These are phyloP conservation scores for Girardia tigrina DNA, from an alignment of 2,888 invertebrate species.

Conservation along the genomic window DNA sequence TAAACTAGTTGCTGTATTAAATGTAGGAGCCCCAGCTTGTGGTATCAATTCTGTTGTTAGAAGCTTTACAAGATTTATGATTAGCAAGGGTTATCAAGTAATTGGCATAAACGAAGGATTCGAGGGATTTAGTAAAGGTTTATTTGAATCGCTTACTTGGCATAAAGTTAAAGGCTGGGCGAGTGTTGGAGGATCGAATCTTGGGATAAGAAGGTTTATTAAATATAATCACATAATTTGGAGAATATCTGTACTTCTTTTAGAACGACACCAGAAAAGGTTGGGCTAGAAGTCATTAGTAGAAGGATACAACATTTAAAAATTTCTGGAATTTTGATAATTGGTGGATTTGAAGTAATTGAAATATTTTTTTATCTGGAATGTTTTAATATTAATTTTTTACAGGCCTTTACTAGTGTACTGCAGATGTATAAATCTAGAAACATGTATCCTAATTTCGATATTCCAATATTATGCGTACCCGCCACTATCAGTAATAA, in stretches of 20 bases:
- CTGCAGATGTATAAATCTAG: conserved; percentile 64
- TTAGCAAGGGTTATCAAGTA: conserved; percentile 82
- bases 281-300: conserved; percentile 63
- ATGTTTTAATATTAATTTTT: neutral
- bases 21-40: conserved; percentile 93
- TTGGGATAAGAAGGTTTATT: conserved; percentile 71
- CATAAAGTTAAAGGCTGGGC: conserved; percentile 92
- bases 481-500: conserved; percentile 98
- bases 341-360: conserved; percentile 74
- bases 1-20: conserved; percentile 67
- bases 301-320: conserved; percentile 70
- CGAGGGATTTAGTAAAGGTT: conserved; percentile 78
- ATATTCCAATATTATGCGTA: conserved; percentile 82
- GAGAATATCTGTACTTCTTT: neutral
- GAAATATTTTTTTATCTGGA: neutral
- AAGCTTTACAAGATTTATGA: conserved; percentile 83
- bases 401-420: conserved; percentile 68
- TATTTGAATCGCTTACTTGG: conserved; percentile 61
- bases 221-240: neutral
- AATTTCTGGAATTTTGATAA: conserved; percentile 55
- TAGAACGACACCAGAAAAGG: conserved; percentile 57
- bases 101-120: conserved; percentile 85
- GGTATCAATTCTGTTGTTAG: conserved; percentile 98
- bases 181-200: conserved; percentile 78
- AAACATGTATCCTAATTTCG: conserved; percentile 65